Conservation (phyloP, 2,888 invertebrate genomes). For the Tinea trinotella region DNA sequence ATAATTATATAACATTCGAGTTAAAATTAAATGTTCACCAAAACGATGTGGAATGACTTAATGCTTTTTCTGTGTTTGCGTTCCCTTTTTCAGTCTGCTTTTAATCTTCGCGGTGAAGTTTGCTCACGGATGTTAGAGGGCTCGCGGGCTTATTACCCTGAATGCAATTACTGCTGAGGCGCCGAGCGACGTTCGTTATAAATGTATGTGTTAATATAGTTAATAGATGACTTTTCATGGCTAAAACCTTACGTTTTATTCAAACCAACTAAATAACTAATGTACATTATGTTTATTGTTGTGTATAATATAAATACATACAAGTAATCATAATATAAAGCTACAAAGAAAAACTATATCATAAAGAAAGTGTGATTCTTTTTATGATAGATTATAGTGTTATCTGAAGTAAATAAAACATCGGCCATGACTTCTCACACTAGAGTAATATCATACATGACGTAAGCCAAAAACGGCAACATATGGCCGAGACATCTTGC, state of each 20-base stretch:
- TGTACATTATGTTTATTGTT: neutral
- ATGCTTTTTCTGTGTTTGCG: constrained; percentile 62
- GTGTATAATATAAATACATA: neutral
- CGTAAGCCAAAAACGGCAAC: constrained; percentile 50
- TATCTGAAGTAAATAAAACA: constrained; percentile 15
- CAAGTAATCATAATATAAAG: neutral
- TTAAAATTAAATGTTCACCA: constrained; percentile 22
- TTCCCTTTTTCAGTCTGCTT: constrained; percentile 35
- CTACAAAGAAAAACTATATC: neutral
- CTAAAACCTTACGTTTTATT: neutral
- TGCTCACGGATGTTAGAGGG: constrained; percentile 19
- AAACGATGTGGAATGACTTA: constrained; percentile 44
- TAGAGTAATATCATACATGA: constrained; percentile 47
- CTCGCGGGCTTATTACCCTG: constrained; percentile 21
- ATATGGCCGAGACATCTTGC: constrained; percentile 34
- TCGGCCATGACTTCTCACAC: constrained; percentile 8
- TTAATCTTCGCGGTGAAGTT: constrained; percentile 23
- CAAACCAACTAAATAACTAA: neutral
- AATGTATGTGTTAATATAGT: constrained; percentile 15
- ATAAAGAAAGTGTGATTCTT: neutral
- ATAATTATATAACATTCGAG: constrained; percentile 6
- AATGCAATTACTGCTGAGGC: constrained; percentile 21
- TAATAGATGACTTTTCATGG: constrained; percentile 7
- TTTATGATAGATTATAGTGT: constrained; percentile 3
- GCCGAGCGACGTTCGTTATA: constrained; percentile 17